Percentiles rank a stretch among this genome's conserved stretches.
Conservation (phyloP, 2,113 vertebrate genomes). For the Castor canadensis region DNA sequence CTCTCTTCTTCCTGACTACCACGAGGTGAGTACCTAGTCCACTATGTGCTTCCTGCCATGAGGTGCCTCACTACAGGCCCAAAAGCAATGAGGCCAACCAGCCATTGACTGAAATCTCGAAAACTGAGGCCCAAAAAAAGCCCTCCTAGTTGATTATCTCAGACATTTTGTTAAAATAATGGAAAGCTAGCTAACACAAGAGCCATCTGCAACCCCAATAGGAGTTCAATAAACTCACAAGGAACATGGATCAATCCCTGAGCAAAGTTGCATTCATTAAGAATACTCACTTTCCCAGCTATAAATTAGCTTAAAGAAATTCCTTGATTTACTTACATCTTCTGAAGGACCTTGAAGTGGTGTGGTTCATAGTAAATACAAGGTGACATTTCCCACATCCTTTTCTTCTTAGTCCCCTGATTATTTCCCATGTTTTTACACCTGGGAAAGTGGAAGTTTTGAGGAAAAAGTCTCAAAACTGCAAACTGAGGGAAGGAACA, state of each 20-base stretch:
- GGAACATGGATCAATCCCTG: not conserved
- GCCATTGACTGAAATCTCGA: not conserved
- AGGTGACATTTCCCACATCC: not conserved
- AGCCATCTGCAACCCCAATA: not conserved
- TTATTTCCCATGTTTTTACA: not conserved
- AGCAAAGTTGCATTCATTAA: not conserved
- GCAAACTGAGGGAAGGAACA: not conserved
- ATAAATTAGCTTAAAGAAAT: not conserved
- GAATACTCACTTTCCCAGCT: not conserved
- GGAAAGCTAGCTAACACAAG: not conserved
- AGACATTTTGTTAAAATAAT: not conserved
- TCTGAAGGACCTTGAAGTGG: not conserved
- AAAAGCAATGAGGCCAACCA: not conserved
- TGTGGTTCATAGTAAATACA: not conserved
- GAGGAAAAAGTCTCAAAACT: not conserved
- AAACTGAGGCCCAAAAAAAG: not conserved
- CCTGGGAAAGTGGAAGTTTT: no score
- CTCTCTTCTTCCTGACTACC: not conserved
- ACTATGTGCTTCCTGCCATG: not conserved
- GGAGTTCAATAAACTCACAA: not conserved
- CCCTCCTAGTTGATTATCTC: not conserved
- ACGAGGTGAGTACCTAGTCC: not conserved
- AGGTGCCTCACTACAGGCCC: not conserved
- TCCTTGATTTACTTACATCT: not conserved
- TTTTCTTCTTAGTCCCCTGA: not conserved